Conservation (phyloP, 2,113 vertebrate genomes). For the Eclectus roratus region DNA sequence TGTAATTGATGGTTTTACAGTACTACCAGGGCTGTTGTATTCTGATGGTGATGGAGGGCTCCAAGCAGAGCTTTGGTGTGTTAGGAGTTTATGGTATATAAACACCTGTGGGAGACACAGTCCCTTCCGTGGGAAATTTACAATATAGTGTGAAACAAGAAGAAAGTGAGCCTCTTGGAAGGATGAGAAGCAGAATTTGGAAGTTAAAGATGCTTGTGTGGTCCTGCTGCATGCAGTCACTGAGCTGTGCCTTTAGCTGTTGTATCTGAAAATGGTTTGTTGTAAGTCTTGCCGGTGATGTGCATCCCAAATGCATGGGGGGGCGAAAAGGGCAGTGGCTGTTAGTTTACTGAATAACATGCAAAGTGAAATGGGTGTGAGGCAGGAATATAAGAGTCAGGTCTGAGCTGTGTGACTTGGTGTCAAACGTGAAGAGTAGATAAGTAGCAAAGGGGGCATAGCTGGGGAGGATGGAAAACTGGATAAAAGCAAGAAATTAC, state of each 20-base stretch:
- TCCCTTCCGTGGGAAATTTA: neutral
- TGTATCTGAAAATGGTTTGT: neutral
- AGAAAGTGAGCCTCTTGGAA: neutral
- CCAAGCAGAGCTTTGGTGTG: neutral
- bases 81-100: neutral
- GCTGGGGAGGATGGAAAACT: neutral
- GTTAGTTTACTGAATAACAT: neutral
- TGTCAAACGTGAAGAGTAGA: neutral
- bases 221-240: neutral
- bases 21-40: neutral
- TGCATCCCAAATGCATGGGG: neutral
- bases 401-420: neutral
- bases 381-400: rapidly evolving
- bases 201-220: neutral
- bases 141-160: neutral
- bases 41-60: neutral
- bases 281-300: neutral
- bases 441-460: neutral
- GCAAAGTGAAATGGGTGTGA: neutral
- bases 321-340: neutral
- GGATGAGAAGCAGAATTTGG: neutral
- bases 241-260: neutral
- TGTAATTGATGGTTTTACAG: neutral
- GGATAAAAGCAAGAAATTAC: neutral
- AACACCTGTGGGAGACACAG: neutral